Percentiles rank a stretch among this genome's conserved stretches.
Conservation (phyloP, 2,113 vertebrate species). For the Amphilophus citrinellus region DNA sequence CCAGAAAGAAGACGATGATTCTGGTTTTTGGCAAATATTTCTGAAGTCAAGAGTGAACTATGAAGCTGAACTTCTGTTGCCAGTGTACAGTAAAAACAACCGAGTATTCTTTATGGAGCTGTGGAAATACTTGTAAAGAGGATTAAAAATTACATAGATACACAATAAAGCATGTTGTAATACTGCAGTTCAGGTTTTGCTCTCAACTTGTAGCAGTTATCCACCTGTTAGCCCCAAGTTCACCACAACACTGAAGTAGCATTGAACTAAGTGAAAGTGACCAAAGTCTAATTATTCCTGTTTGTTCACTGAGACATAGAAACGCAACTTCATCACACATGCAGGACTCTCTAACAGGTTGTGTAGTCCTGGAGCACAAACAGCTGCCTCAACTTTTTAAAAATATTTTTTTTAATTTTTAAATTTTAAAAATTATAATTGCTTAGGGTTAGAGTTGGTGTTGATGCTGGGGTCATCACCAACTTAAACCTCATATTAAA, state of each 20-base stretch:
- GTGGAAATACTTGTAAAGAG: background rate
- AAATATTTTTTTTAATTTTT: no score
- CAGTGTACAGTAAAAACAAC: background rate
- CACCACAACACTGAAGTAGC: background rate
- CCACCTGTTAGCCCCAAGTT: background rate
- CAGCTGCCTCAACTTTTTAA: no score
- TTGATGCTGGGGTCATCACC: background rate
- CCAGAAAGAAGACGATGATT: constrained; percentile 8
- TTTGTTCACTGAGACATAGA: background rate
- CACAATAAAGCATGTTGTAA: background rate
- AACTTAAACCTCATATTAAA: background rate
- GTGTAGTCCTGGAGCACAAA: background rate
- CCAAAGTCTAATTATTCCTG: background rate
- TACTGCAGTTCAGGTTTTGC: background rate
- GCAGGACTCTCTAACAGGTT: background rate
- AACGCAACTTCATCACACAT: background rate
- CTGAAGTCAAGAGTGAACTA: constrained; percentile 8
- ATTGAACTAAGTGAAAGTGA: background rate
- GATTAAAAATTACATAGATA: background rate
- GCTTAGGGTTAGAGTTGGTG: no score
- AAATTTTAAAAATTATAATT: background rate
- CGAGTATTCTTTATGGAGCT: background rate
- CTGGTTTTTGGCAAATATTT: constrained; percentile 14
- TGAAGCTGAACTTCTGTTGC: constrained; percentile 8
- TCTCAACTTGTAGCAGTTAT: background rate